Base-by-base conservation (phyloP, 2,113 vertebrate species). In the Sceloporus tristichus region DNA sequence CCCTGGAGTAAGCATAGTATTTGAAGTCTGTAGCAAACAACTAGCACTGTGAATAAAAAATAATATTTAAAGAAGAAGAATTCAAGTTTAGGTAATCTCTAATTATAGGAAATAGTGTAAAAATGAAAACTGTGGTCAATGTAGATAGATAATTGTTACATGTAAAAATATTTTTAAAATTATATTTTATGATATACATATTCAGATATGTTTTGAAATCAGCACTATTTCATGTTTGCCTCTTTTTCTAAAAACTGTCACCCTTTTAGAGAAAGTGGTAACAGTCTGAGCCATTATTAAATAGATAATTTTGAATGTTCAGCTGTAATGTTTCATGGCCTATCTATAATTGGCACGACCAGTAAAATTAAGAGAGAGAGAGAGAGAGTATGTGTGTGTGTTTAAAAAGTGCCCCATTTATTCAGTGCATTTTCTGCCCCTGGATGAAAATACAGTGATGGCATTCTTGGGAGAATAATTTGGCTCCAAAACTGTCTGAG, bases 71-170 rank as follows among this genome's bases (percentile, higher is more conserved):
- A 9, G 0, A 40, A 10, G 14, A 9, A 38, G 85, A 0, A 75
- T 75, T 29, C 81, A 9, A 25, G 0, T 3, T 8, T 83, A 71
- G 27, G 9, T 84, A 84, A 38, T 84, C 4, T 74, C 87, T 59
- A 11, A 87, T 79, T 23, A 66, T 85, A 86, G n/a, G n/a, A 74
- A 85, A 42, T 54, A 68, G 40, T 66, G 78, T 93, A 81, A 54
- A 75, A 66, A 76, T 9, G 1, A 1, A 54, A 56, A 77, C 77
- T 8, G 1, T 65, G 48, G 14, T 9, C 0, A 0, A 48, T 77
- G 74, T 19, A 90, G 66, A 18, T 90, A 70, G 54, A 77, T 19
- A 18, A n/a, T 84, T 5, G 0, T 88, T 92, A 56, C 16, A 29
- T 88, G 82, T 91, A 86, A 80, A 85, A 76, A 73, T 68, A 78